Conservation (phyloP, 2,113 vertebrate species). For the Peucedramus taeniatus region DNA sequence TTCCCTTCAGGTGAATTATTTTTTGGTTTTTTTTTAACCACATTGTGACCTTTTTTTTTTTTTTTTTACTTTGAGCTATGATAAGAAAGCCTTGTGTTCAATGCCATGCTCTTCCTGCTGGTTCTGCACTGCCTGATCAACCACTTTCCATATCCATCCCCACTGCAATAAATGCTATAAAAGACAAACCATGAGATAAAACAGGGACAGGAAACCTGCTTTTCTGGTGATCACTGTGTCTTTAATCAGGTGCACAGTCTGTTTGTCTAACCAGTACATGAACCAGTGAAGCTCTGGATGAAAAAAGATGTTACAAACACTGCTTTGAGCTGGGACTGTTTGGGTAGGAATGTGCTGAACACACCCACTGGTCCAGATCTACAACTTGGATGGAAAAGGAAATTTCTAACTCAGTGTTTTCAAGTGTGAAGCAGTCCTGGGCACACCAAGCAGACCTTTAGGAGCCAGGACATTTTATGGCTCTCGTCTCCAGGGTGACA, state of each 20-base stretch:
- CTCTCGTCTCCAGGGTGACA: neutral
- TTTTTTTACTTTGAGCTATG: neutral
- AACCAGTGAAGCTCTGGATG: neutral
- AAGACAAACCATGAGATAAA: neutral
- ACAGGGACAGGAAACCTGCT: neutral
- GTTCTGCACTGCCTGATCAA: neutral
- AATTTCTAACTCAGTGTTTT: neutral
- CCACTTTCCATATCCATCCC: neutral
- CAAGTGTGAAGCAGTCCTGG: neutral
- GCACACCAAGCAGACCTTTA: neutral
- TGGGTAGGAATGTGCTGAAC: neutral
- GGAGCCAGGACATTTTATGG: neutral
- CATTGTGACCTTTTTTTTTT: neutral
- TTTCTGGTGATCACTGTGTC: neutral
- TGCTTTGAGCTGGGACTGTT: neutral
- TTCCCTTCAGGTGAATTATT: neutral
- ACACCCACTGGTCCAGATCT: neutral
- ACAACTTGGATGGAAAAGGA: neutral
- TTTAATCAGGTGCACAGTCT: neutral
- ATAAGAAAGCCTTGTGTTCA: fast-evolving
- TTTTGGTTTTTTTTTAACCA: neutral
- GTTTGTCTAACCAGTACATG: neutral
- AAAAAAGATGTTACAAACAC: neutral
- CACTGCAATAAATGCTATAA: neutral
- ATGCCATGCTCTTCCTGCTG: neutral